phyloP scores from a whole-genome alignment of 2,888 invertebrate genomes.

The Tholera decimalis region DNA sequence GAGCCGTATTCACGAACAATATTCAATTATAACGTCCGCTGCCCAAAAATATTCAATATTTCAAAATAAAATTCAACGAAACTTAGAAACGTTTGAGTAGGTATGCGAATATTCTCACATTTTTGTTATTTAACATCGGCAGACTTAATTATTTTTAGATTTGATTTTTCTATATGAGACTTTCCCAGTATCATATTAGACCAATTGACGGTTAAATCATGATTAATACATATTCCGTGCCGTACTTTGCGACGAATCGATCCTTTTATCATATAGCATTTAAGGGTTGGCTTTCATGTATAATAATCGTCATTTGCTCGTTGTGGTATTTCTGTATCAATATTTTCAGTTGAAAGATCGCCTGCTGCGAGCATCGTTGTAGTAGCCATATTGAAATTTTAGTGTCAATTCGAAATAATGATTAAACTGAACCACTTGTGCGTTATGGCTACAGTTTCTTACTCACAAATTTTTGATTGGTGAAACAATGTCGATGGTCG shows the following conservation, averaged over 20 bases:
- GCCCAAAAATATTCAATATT: constrained; percentile 20
- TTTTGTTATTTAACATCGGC: too few species aligned
- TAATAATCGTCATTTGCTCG: background rate
- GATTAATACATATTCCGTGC: too few species aligned
- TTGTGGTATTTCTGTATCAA: constrained; percentile 26
- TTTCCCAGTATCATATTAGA: too few species aligned
- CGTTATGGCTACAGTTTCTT: constrained; percentile 33
- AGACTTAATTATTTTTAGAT: too few species aligned
- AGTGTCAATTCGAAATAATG: constrained; percentile 56
- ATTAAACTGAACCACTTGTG: constrained; percentile 44
- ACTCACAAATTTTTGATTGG: constrained; percentile 27
- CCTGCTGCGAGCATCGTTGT: constrained; percentile 43
- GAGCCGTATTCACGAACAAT: constrained; percentile 55
- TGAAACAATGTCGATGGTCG: background rate
- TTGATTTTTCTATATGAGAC: too few species aligned
- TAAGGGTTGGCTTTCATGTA: too few species aligned
- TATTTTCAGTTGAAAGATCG: constrained; percentile 4
- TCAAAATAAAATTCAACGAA: background rate
- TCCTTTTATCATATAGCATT: too few species aligned
- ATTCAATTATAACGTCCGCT: constrained; percentile 58
- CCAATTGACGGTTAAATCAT: too few species aligned
- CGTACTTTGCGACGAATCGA: too few species aligned
- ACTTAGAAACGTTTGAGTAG: background rate
- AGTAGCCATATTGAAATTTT: constrained; percentile 58
- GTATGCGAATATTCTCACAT: background rate